phyloP scores from a whole-genome alignment of 2,797 vertebrate genomes.

The Denticeps clupeoides region DNA sequence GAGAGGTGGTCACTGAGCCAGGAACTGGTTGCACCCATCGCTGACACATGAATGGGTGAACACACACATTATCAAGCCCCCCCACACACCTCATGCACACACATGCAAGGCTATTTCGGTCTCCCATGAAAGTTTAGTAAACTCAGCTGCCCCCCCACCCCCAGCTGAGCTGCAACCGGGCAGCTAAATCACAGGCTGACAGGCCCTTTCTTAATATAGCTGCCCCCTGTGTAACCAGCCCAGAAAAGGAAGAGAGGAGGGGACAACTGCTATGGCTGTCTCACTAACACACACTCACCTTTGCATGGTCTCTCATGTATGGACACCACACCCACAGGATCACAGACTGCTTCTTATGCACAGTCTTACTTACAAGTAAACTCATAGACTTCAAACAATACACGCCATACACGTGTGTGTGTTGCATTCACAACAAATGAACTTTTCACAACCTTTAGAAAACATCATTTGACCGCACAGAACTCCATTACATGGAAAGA shows the following conservation, averaged over 20 bases:
- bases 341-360: slow-evolving; percentile 1
- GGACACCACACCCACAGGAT: slow-evolving; percentile 18
- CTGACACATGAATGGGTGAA: background rate
- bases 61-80: background rate
- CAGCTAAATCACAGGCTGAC: slow-evolving; percentile 57
- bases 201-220: slow-evolving; percentile 63
- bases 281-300: slow-evolving; percentile 14
- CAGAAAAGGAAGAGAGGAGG: slow-evolving; percentile 58
- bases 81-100: background rate
- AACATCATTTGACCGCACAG: too few relatives aligned
- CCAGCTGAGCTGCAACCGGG: slow-evolving; percentile 26
- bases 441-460: too few relatives aligned
- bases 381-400: slow-evolving; percentile 2
- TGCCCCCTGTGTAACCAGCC: slow-evolving; percentile 54
- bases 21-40: background rate
- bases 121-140: slow-evolving; percentile 56
- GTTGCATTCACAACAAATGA: too few relatives aligned
- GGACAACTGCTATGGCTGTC: slow-evolving; percentile 35
- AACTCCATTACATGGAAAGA: too few relatives aligned
- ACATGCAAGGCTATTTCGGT: slow-evolving; percentile 46
- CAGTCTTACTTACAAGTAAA: slow-evolving; percentile 1
- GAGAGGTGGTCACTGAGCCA: too few relatives aligned
- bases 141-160: slow-evolving; percentile 36
- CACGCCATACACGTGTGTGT: background rate
- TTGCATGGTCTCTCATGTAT: slow-evolving; percentile 32